Evolutionary conservation across 1,140 invertebrate genomes (phyloP), one percentile per base, ranked within the genome.

Genomic region (Dendroctonus valens): DNA sequence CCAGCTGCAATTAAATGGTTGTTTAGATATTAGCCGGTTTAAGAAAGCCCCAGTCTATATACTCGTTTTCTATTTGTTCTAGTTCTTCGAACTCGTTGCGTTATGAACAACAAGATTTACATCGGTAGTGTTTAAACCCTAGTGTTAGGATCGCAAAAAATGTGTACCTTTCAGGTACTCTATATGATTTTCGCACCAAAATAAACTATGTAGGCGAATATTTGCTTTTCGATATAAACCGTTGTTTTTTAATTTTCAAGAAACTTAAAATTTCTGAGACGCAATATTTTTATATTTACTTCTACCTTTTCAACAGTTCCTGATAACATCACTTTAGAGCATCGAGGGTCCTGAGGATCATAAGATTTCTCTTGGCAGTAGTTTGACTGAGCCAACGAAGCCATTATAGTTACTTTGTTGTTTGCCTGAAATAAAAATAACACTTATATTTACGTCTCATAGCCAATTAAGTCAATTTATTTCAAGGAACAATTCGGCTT

Each of bases 271-370:
- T 51, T 8, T 11, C 26, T 51, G 8, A 15, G 2, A 15, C 26
- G 8, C 14, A 41, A 70, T 42, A 63, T 69, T 75, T 76, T n/a
- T n/a, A n/a, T n/a, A 26, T 26, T 26, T 26, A 26, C 26, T 26
- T 26, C 26, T 26, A 91, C 89, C 81, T 83, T 82, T 59, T 83
- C 79, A 64, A 91, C 85, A 74, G 83, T 83, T 44, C 91, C 91
- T 37, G 85, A 84, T 1, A 93, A 80, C 70, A 91, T 87, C 0
- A 89, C 80, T 58, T 89, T 83, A 1, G 89, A 86, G 82, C 91
- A 93, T 9, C 89, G 82, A 2, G 91, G 91, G 79, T 92, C 90
- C 82, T 92, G 89, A 0, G 91, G 87, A 77, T 93, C 91, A 63
- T 82, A 86, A 52, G 82, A 75, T 53, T 86, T 78, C 1, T 78